Base-by-base conservation (phyloP, 1,140 invertebrate species). In the Pseudomyrmex gracilis region DNA sequence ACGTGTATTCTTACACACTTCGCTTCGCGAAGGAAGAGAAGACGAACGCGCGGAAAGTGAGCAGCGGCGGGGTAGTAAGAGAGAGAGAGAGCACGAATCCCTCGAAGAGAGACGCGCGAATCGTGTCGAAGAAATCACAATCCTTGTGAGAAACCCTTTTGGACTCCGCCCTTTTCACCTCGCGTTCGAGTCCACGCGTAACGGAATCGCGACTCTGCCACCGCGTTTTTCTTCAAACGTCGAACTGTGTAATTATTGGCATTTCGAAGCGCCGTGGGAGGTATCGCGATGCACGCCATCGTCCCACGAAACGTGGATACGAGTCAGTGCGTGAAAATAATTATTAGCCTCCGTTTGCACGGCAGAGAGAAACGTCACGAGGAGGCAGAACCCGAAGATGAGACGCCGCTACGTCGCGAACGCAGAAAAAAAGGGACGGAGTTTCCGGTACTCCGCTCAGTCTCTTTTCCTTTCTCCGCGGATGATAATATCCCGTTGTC, bases 281-380 rank as follows among this genome's bases (percentile, higher is more conserved):
- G 87, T 89, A 85, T 76, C 87, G 49, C 68, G 86, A 88, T 87
- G 84, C 86, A 88, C 84, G 86, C 83, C 80, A 89, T 85, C 85
- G 77, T 82, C 84, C 53, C 76, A 78, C 73, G 73, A 80, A 74
- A 73, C 78, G 13, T 83, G 73, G 67, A 73, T 82, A 77, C 73
- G 88, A 71, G 76, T 64, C 60, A 78, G 66, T 90, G 89, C 89
- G 89, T 90, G 89, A 90, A 90, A 90, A 90, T 90, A 90, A 90
- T 90, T 90, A 88, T 87, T 83, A 76, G 73, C 78, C 87, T 82
- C 68, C 86, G 63, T 82, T 87, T 64, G 80, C 63, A 78, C 58
- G 70, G 58, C 55, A 58, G 73, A 76, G 61, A 76, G 61, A 76
- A 74, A 74, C 82, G 61, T 66, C 82, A 76, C 82, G 82, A 76